These are phyloP conservation scores for Hypanus sabinus DNA, from an alignment of 2,113 vertebrate species.

Conservation along the genomic window DNA sequence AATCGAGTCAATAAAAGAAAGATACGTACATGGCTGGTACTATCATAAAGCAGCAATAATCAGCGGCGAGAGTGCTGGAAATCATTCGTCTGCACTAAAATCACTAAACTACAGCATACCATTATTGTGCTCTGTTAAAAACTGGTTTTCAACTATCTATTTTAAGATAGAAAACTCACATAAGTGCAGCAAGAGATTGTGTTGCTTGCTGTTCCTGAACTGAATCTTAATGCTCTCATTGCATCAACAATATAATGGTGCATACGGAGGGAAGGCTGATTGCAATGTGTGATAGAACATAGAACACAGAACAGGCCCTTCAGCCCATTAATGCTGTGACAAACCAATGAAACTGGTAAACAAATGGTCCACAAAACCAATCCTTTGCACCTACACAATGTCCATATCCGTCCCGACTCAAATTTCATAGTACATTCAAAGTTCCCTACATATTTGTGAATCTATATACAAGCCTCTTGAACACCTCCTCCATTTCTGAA, in stretches of 20 bases:
- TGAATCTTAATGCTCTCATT: not conserved
- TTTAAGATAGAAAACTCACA: not conserved
- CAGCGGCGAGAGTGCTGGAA: not conserved
- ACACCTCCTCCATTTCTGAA: too few species aligned
- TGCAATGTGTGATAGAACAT: not conserved
- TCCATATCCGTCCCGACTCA: too few species aligned
- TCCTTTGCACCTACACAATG: too few species aligned
- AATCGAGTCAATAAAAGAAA: not conserved
- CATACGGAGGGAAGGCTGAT: not conserved
- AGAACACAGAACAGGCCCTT: too few species aligned
- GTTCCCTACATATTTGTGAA: too few species aligned
- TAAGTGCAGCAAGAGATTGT: not conserved
- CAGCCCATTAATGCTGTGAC: too few species aligned
- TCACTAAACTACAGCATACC: not conserved
- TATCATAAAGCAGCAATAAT: not conserved
- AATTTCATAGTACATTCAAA: too few species aligned
- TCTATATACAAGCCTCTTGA: too few species aligned
- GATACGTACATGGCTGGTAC: not conserved
- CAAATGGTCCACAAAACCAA: too few species aligned
- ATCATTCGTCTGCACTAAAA: not conserved
- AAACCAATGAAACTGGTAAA: too few species aligned
- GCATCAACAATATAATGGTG: not conserved
- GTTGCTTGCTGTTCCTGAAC: not conserved
- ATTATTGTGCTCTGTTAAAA: not conserved
- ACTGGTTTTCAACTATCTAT: slow-evolving; percentile 1